These are phyloP conservation scores for Tachysurus vachellii DNA, from an alignment of 2,113 vertebrate genomes.

Conservation along the genomic window DNA sequence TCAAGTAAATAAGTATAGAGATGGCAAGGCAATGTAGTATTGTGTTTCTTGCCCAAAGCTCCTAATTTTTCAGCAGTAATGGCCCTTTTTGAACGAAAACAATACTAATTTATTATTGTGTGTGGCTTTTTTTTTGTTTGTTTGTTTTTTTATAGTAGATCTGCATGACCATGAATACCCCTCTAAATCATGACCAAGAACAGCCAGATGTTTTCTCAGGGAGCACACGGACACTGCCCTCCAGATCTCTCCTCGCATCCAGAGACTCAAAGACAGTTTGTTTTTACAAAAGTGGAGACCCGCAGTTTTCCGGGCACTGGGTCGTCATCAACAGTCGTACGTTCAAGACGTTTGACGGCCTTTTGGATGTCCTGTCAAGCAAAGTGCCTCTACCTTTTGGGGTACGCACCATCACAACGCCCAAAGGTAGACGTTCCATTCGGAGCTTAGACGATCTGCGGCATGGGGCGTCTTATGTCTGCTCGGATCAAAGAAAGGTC, in stretches of 20 bases:
- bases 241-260: constrained; percentile 60
- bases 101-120: neutral
- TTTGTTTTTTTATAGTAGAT: constrained; percentile 54
- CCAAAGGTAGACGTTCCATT: constrained; percentile 80
- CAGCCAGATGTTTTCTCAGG: constrained; percentile 68
- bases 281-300: constrained; percentile 96
- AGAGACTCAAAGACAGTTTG: constrained; percentile 84
- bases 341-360: constrained; percentile 90
- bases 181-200: constrained; percentile 69
- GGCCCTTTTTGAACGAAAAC: neutral
- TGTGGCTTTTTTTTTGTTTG: too few species aligned
- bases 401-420: constrained; percentile 93
- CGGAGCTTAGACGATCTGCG: constrained; percentile 83
- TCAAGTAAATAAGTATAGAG: neutral
- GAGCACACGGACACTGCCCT: constrained; percentile 69
- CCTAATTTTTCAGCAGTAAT: neutral
- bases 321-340: constrained; percentile 87
- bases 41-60: neutral
- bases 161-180: constrained; percentile 73
- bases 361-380: constrained; percentile 87
- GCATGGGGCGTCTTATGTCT: constrained; percentile 92
- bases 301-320: constrained; percentile 85
- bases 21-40: neutral
- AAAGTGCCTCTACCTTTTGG: constrained; percentile 93
- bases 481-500: constrained; percentile 85